Evolutionary conservation across 2,797 vertebrate species (phyloP).

Genomic region (Sebastes variabilis): DNA sequence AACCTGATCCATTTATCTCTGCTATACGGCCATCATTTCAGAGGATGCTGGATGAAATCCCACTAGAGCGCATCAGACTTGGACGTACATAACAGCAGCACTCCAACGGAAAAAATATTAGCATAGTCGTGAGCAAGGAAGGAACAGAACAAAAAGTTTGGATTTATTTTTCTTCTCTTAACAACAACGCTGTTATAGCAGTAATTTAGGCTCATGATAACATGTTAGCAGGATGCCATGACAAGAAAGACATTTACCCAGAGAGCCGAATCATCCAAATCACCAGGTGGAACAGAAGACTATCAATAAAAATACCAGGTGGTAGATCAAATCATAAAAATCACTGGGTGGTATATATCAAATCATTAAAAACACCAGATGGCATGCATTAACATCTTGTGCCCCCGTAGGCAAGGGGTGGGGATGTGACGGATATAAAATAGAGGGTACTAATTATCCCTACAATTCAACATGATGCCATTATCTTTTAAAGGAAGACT

Average conservation of each 20-base stretch:
- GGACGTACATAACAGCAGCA: constrained; percentile 45
- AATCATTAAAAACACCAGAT: constrained; percentile 86
- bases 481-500: constrained; percentile 77
- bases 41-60: constrained; percentile 72
- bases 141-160: constrained; percentile 52
- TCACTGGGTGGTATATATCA: constrained; percentile 84
- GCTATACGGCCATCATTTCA: constrained; percentile 78
- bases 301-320: constrained; percentile 86
- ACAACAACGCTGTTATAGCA: constrained; percentile 61
- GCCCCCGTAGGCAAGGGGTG: constrained; percentile 82
- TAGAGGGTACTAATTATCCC: constrained; percentile 83
- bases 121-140: constrained; percentile 26
- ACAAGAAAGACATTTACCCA: constrained; percentile 79
- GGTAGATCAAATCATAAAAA: constrained; percentile 86
- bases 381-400: constrained; percentile 84
- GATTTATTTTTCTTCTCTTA: constrained; percentile 58
- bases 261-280: constrained; percentile 79
- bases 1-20: constrained; percentile 81
- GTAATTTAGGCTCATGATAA: constrained; percentile 75
- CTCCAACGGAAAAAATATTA: constrained; percentile 25
- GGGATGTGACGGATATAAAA: constrained; percentile 82
- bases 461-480: constrained; percentile 78
- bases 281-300: constrained; percentile 84
- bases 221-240: constrained; percentile 79
- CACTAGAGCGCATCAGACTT: constrained; percentile 47